A percentile compares a stretch with the other conserved stretches of the same genome.
phyloP scores from a whole-genome alignment of 2,113 vertebrate species.

The Callocephalon fimbriatum region DNA sequence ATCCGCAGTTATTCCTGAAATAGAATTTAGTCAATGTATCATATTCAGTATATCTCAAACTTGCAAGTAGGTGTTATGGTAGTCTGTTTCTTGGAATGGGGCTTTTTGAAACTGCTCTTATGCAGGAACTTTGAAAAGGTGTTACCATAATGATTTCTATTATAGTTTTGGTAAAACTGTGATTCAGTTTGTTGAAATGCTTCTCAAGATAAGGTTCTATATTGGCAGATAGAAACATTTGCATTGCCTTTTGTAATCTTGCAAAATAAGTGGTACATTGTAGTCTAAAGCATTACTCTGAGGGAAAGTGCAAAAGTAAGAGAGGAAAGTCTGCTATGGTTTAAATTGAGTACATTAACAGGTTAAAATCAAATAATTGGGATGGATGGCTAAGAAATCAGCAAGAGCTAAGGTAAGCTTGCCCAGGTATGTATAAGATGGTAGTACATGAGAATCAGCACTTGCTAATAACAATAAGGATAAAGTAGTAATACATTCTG shows the following conservation, averaged over 20 bases:
- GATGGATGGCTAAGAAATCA: neutral
- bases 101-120: neutral
- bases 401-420: neutral
- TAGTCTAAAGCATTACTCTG: neutral
- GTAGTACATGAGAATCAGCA: neutral
- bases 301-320: neutral
- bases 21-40: rapidly evolving
- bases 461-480: neutral
- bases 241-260: neutral
- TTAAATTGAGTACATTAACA: rapidly evolving
- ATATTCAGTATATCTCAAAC: rapidly evolving
- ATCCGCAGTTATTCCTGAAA: neutral
- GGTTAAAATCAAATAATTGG: neutral
- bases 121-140: neutral
- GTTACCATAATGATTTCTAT: rapidly evolving
- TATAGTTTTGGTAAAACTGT: neutral
- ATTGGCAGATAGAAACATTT: neutral
- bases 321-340: rapidly evolving
- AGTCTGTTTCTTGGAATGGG: neutral
- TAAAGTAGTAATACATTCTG: neutral
- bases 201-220: rapidly evolving
- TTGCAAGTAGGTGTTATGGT: neutral
- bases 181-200: neutral
- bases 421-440: neutral
- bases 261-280: neutral